Conservation (phyloP, 2,113 vertebrate genomes). For the Drymodes brunneopygia region DNA sequence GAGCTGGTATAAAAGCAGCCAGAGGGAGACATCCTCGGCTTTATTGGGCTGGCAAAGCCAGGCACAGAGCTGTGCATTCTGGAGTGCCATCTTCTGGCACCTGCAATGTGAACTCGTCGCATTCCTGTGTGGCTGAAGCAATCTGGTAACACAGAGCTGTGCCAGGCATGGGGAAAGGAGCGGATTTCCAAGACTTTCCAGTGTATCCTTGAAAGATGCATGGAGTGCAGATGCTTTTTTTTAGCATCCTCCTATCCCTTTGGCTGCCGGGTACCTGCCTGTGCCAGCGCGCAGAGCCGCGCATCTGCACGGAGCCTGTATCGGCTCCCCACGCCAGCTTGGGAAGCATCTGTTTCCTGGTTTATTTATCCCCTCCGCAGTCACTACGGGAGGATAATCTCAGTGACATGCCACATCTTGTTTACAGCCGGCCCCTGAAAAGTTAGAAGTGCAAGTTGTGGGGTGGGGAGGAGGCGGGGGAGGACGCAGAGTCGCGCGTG, state of each 20-base stretch:
- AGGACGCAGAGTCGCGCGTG: neutral
- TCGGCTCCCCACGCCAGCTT: neutral
- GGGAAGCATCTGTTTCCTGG: constrained; percentile 58
- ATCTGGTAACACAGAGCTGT: neutral
- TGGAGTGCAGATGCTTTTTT: neutral
- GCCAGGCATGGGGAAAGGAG: neutral
- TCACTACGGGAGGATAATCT: constrained; percentile 15
- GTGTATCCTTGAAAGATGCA: neutral
- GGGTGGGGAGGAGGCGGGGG: neutral
- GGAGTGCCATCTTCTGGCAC: constrained; percentile 64
- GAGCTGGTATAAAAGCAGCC: constrained; percentile 56
- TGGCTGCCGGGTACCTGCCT: neutral
- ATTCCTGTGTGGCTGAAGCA: neutral
- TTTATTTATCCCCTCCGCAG: constrained; percentile 64
- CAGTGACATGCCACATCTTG: constrained; percentile 53
- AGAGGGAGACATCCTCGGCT: constrained; percentile 29
- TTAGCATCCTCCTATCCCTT: neutral
- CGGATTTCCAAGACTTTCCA: neutral
- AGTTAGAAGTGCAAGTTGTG: constrained; percentile 54
- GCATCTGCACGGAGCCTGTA: neutral
- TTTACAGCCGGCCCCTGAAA: constrained; percentile 54
- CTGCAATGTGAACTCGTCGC: neutral
- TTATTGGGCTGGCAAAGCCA: constrained; percentile 18
- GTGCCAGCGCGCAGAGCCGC: neutral
- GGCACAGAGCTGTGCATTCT: constrained; percentile 29